Conservation (phyloP, 2,888 invertebrate genomes). For the Diogma glabrata region DNA sequence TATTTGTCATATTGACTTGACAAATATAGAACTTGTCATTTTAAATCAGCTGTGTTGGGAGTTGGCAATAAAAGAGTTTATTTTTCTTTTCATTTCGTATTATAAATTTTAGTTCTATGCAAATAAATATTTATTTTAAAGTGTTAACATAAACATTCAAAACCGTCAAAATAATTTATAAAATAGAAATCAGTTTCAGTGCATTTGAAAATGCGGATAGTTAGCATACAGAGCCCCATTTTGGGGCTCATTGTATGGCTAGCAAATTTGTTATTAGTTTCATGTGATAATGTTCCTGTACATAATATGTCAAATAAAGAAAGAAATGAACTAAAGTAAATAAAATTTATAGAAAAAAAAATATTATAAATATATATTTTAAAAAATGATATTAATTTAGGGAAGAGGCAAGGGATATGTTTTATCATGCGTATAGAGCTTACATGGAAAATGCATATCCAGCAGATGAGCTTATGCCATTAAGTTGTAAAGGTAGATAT, state of each 20-base stretch:
- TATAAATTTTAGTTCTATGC: neutral
- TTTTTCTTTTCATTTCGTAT: constrained; percentile 2
- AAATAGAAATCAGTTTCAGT: neutral
- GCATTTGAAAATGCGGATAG: constrained; percentile 9
- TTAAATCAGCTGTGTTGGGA: constrained; percentile 8
- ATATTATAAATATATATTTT: neutral
- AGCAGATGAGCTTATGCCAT: constrained; percentile 96
- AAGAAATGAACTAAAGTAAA: constrained; percentile 51
- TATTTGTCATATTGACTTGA: too few relatives aligned
- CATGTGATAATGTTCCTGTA: constrained; percentile 27
- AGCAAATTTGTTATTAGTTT: constrained; percentile 8
- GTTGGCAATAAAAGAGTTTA: constrained; percentile 6
- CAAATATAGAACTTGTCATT: constrained; percentile 7
- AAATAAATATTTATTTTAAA: neutral
- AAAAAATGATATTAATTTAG: constrained; percentile 38
- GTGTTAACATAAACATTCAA: constrained; percentile 5
- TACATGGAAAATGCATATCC: constrained; percentile 98
- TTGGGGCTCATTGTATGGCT: constrained; percentile 8
- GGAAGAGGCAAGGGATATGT: constrained; percentile 88
- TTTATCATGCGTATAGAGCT: constrained; percentile 89
- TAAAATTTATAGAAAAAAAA: constrained; percentile 12
- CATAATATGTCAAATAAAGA: constrained; percentile 52
- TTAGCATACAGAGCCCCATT: constrained; percentile 1
- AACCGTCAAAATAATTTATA: constrained; percentile 8
- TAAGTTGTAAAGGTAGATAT: constrained; percentile 86